These are phyloP conservation scores for Ctena decussata DNA, from an alignment of 2,888 invertebrate genomes.

Conservation along the genomic window DNA sequence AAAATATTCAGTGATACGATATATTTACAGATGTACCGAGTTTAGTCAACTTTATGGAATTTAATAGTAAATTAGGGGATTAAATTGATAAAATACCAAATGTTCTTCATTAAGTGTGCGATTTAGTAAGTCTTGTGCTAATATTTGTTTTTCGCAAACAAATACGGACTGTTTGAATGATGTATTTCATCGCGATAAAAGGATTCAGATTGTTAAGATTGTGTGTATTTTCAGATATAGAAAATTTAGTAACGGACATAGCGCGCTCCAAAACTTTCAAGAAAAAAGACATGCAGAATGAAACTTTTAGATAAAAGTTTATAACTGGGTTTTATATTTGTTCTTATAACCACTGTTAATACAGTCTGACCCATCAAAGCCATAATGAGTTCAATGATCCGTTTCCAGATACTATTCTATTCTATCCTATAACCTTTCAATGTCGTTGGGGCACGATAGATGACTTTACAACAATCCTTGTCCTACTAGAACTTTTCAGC, in stretches of 20 bases:
- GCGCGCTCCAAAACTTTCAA: neutral
- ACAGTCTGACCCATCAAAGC: too few species aligned
- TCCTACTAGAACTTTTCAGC: too few species aligned
- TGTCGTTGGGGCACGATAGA: too few species aligned
- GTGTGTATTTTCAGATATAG: neutral
- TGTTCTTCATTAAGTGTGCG: constrained; percentile 36
- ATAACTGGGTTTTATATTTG: too few species aligned
- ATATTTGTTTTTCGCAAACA: constrained; percentile 9
- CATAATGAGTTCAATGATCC: too few species aligned
- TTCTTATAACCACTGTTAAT: too few species aligned
- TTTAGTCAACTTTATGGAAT: constrained; percentile 64
- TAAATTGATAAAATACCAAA: constrained; percentile 56
- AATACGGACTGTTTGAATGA: constrained; percentile 3
- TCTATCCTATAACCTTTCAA: too few species aligned
- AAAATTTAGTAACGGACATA: neutral
- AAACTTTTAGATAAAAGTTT: too few species aligned
- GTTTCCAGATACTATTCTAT: too few species aligned
- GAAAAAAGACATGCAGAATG: too few species aligned
- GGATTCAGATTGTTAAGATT: neutral
- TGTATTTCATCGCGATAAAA: neutral
- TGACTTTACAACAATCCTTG: too few species aligned
- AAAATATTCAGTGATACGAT: neutral
- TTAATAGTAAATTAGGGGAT: constrained; percentile 69
- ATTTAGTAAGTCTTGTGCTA: constrained; percentile 44
- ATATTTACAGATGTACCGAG: neutral